Conservation (phyloP, 2,113 vertebrate genomes). For the pig (Sus scrofa) region DNA sequence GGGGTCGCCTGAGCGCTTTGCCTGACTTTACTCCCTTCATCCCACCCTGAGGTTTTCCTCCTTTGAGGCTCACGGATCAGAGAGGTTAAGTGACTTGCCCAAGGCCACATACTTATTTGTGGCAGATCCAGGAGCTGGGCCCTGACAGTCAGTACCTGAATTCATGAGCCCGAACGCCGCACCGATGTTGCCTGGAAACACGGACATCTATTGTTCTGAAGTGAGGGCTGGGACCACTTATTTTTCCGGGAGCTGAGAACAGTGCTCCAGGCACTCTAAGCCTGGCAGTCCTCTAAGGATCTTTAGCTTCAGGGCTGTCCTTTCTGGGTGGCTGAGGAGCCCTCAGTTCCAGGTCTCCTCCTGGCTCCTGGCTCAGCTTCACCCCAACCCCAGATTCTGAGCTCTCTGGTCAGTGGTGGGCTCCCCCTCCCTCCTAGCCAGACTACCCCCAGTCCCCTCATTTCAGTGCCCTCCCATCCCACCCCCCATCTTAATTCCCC, state of each 20-base stretch:
- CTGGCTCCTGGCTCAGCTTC: neutral
- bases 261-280: neutral
- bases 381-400: neutral
- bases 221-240: neutral
- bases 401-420: neutral
- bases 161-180: neutral
- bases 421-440: neutral
- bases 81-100: neutral
- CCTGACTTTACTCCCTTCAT: neutral
- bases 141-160: neutral
- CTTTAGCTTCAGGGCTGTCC: neutral
- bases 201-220: neutral
- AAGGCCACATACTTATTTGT: neutral
- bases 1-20: neutral
- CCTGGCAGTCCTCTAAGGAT: neutral
- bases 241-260: neutral
- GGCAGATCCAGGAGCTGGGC: neutral
- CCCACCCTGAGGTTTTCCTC: neutral
- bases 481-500: neutral
- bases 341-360: neutral
- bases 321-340: accelerated
- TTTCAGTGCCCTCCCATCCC: neutral
- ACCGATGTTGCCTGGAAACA: neutral
- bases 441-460: neutral
- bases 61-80: neutral